Evolutionary conservation across 1,140 invertebrate genomes (phyloP), one percentile per base, ranked within the genome.

Genomic region (Ruditapes philippinarum): DNA sequence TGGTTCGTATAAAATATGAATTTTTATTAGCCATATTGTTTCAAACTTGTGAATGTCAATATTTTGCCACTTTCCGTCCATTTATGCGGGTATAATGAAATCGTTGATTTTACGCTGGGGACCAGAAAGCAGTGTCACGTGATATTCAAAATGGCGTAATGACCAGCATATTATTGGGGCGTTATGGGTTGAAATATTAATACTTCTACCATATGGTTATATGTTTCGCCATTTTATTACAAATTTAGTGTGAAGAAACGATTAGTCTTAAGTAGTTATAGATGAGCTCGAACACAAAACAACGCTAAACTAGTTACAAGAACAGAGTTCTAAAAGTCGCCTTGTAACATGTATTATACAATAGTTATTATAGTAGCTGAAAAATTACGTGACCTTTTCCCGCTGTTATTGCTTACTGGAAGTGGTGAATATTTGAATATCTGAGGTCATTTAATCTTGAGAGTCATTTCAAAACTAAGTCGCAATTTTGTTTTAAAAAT

Each of bases 31-130:
- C 74, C 45, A 51, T 51, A 40, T 19, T 62, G 54, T 81, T 42
- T 0, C 42, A 73, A 49, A 70, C 57, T 68, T 82, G 60, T 82
- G 54, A 65, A 65, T 65, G 65, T 84, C 81, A 54, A 70, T 84
- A 84, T 68, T 68, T 84, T 73, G 28, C 45, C 81, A 84, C 81
- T 57, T 45, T 22, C 42, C 7, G 54, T 14, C 28, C n/a, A n/a
- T 60, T 40, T 62, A 65, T 81, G 79, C 79, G 49, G 79, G 79
- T 81, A 81, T 81, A 60, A 81, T 65, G 57, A 81, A 81, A 2
- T 25, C 36, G 7, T 40, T 57, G 42, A 81, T 81, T 60, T 65
- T 81, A 81, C 79, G 25, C 79, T 22, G 51, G 79, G 51, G 79
- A 57, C 60, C 54, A n/a, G 42, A 28, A 7, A 0, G 12, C 22